Conservation (phyloP, 2,888 invertebrate genomes). For the Eretmocerus hayati region DNA sequence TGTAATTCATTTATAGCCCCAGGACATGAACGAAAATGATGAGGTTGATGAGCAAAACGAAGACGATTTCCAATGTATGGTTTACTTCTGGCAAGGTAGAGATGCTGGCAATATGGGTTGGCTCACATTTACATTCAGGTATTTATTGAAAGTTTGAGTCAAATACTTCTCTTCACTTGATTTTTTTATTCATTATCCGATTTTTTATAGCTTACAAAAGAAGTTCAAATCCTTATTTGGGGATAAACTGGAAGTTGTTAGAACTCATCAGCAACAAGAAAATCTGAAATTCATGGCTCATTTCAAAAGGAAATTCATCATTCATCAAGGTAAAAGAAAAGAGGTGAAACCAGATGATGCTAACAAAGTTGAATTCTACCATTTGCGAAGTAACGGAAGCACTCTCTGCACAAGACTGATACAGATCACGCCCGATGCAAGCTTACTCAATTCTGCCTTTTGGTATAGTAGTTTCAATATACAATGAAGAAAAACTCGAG, state of each 20-base stretch:
- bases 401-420: constrained; percentile 87
- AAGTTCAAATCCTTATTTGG: constrained; percentile 84
- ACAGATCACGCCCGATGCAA: constrained; percentile 81
- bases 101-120: constrained; percentile 99
- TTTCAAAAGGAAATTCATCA: constrained; percentile 90
- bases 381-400: constrained; percentile 92
- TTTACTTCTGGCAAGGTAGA: constrained; percentile 99
- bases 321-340: constrained; percentile 79
- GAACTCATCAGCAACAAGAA: constrained; percentile 98
- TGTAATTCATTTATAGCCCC: constrained; percentile 29
- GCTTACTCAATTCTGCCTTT: constrained; percentile 85
- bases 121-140: constrained; percentile 96
- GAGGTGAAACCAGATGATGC: constrained; percentile 40
- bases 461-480: constrained; percentile 57
- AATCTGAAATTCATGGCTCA: constrained; percentile 97
- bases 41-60: constrained; percentile 53
- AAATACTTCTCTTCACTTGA: neutral
- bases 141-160: constrained; percentile 33
- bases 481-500: too few species aligned
- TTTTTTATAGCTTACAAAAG: constrained; percentile 64
- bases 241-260: constrained; percentile 86
- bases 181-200: neutral
- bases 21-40: constrained; percentile 51
- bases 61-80: constrained; percentile 84
- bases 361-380: constrained; percentile 77